These are phyloP conservation scores for Acanthiza pusilla DNA, from an alignment of 2,797 vertebrate genomes.

Conservation along the genomic window DNA sequence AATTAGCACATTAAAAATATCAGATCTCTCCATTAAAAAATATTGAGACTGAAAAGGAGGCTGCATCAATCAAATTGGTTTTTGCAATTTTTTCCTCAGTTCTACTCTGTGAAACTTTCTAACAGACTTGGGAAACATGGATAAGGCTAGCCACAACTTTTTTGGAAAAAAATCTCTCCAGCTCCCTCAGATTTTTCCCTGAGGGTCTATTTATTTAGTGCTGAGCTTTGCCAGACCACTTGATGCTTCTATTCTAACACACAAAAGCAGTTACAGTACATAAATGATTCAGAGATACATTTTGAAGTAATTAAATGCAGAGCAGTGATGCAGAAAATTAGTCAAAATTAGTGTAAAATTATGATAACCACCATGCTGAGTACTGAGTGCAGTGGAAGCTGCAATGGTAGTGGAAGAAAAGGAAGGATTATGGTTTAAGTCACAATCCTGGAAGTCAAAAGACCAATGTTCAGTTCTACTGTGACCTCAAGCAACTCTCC, in stretches of 20 bases:
- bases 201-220: slow-evolving; percentile 30
- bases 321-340: slow-evolving; percentile 41
- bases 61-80: not conserved
- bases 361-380: not conserved
- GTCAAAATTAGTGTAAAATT: slow-evolving; percentile 47
- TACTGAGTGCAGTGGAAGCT: not conserved
- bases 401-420: not conserved
- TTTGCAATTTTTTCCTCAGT: slow-evolving; percentile 17
- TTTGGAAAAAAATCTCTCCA: not conserved
- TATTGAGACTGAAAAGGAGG: not conserved
- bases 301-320: slow-evolving; percentile 45
- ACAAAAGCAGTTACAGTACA: not conserved
- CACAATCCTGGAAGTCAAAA: not conserved
- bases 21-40: not conserved
- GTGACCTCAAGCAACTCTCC: rapidly evolving
- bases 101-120: not conserved
- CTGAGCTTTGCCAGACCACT: slow-evolving; percentile 52
- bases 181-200: slow-evolving; percentile 1
- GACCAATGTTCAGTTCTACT: not conserved
- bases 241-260: slow-evolving; percentile 14
- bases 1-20: not conserved
- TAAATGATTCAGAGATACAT: slow-evolving; percentile 25
- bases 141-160: not conserved
- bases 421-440: not conserved
- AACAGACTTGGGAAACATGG: not conserved